phyloP scores from a whole-genome alignment of 2,113 vertebrate genomes.

The Capreolus pygargus region DNA sequence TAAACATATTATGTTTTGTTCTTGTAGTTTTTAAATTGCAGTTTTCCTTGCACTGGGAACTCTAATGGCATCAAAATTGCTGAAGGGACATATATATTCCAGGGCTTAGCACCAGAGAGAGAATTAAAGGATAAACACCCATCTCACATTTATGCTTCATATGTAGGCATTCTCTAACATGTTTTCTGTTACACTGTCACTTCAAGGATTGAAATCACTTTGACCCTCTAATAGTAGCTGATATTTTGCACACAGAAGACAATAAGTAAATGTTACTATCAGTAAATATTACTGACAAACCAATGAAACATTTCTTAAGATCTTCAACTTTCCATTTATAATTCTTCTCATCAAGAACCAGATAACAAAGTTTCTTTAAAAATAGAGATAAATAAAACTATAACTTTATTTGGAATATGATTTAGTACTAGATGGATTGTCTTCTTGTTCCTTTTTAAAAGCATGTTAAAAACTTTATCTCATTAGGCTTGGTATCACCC shows the following conservation, averaged over 20 bases:
- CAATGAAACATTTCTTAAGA: neutral
- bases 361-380: neutral
- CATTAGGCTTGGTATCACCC: neutral
- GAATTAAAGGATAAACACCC: neutral
- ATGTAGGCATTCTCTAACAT: neutral
- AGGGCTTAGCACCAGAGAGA: neutral
- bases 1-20: neutral
- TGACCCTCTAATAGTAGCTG: neutral
- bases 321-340: neutral
- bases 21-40: neutral
- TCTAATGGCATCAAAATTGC: slow-evolving; percentile 5
- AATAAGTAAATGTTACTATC: neutral
- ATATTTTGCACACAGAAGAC: neutral
- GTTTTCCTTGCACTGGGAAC: neutral
- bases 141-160: neutral
- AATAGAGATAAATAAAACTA: neutral
- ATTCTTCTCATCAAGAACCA: neutral
- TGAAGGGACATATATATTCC: neutral
- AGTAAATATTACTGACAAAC: neutral
- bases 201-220: neutral
- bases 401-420: slow-evolving; percentile 26
- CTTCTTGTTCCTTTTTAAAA: slow-evolving; percentile 1
- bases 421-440: neutral
- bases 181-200: neutral
- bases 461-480: neutral